Evolutionary conservation across 1,140 invertebrate species (phyloP).

Genomic region (Procambarus clarkii): DNA sequence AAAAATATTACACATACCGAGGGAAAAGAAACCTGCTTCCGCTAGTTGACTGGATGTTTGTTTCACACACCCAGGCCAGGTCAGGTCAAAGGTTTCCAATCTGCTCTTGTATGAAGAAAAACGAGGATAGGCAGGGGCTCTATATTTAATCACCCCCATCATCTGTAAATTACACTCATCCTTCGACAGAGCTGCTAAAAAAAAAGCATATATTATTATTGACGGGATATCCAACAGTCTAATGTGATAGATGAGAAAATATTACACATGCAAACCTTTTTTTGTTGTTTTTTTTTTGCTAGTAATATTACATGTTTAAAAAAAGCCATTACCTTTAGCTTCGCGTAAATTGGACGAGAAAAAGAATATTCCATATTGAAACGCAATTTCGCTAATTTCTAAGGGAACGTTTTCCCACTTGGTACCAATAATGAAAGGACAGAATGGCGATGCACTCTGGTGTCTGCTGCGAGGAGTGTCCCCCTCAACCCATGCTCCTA

Average conservation of each 20-base stretch:
- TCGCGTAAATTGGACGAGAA: background rate
- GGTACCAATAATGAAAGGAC: constrained; percentile 82
- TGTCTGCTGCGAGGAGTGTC: constrained; percentile 88
- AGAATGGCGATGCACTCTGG: constrained; percentile 82
- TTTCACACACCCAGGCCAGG: constrained; percentile 82
- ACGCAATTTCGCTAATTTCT: constrained; percentile 71
- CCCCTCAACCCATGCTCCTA: constrained; percentile 83
- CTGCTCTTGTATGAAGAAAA: constrained; percentile 83
- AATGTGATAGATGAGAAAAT: too few relatives aligned
- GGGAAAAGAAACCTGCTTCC: constrained; percentile 92
- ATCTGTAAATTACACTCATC: background rate
- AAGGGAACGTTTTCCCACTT: constrained; percentile 82
- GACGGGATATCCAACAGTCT: too few relatives aligned
- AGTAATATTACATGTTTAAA: background rate
- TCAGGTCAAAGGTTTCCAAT: constrained; percentile 81
- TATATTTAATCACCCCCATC: constrained; percentile 30
- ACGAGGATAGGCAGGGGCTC: constrained; percentile 43
- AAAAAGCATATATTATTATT: background rate
- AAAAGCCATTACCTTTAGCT: background rate
- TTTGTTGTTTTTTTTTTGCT: too few relatives aligned
- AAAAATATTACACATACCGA: constrained; percentile 48
- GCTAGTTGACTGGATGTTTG: constrained; percentile 86
- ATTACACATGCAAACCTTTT: too few relatives aligned
- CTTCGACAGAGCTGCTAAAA: constrained; percentile 2
- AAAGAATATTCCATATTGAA: background rate